Base-by-base conservation (phyloP, 2,113 vertebrate species). In the Lepidothrix coronata region DNA sequence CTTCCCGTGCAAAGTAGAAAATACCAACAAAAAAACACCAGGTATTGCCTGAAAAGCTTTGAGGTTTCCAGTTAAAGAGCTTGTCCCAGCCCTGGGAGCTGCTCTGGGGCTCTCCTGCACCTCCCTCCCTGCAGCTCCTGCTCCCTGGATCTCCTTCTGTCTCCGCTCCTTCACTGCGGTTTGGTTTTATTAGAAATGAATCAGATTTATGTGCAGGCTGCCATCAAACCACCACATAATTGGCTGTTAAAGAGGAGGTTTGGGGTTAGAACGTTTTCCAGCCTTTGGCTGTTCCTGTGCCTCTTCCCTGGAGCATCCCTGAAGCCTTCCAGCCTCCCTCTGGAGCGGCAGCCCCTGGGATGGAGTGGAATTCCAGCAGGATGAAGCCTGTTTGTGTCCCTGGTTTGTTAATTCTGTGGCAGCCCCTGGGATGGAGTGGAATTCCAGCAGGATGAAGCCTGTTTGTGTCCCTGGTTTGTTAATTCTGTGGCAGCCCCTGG, bases 71-170 rank as follows among this genome's bases (percentile, higher is more conserved):
- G 7, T 16, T 1, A 3, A 7, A 8, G 80, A 28, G 43, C 48
- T 41, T 18, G 79, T 62, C 12, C 1, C 41, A 24, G 75, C n/a
- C 30, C 0, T 4, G 25, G 80, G 19, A 46, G 39, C 5, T 0
- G 18, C 9, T 39, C 61, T 0, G 2, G 35, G 9, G 57, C 68
- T 8, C 19, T 35, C 41, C 33, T 82, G 61, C 31, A 0, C 81
- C 66, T 49, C 4, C 41, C 25, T 63, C 63, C 1, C 2, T 9
- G 18, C 18, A 16, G 8, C 21, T 67, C 37, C 54, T 54, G 61
- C 66, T 44, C 44, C 11, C 35, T 37, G 93, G 39, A 6, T 11
- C 41, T n/a, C 5, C 8, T 21, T 41, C 3, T 24, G 3, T 3
- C 74, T 67, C 2, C 73, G 28, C 44, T 49, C 25, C 21, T n/a